Evolutionary conservation across 2,113 vertebrate genomes (phyloP), one percentile per base, ranked within the genome.

Genomic region (Copsychus sechellarum): DNA sequence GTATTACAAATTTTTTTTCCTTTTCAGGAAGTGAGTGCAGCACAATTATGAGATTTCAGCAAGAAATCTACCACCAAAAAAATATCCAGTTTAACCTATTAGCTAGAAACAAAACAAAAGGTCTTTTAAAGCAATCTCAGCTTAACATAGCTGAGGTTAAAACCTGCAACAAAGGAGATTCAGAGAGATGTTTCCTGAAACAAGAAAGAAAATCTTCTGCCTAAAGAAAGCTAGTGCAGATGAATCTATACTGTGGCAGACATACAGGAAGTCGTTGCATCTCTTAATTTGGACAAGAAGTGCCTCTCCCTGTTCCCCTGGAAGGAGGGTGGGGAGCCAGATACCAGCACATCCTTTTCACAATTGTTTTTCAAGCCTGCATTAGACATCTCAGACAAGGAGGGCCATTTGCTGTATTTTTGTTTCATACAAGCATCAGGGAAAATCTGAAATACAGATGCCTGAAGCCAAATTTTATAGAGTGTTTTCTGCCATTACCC

Each of bases 221-320:
- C 19, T 43, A 28, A 77, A 62, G 36, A 77, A 26, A 57, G 47
- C 31, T 1, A 19, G 23, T 12, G 38, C 34, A 58, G 88, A 72
- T 6, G 38, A 58, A 53, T 29, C 79, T 81, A n/a, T 47, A 50
- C 5, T 1, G 26, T 72, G 66, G 62, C 74, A 58, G 66, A 31
- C 17, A 0, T 4, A 47, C 45, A 90, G 91, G 94, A 96, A 95
- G 72, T 65, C 1, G 0, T 14, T 48, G 17, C 42, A 77, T 74
- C 93, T 93, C 88, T 93, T 82, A 80, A 86, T 83, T 90, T 61
- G 88, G 76, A 80, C 85, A 57, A 93, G 82, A 96, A 90, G 80
- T 72, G 92, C 96, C 93, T 95, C 96, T 92, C 96, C 92, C 90
- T 82, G 56, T 89, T 92, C 92, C 91, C 51, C 69, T 94, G 90